Conservation (phyloP, 1,140 invertebrate genomes). For the Achatina immaculata region DNA sequence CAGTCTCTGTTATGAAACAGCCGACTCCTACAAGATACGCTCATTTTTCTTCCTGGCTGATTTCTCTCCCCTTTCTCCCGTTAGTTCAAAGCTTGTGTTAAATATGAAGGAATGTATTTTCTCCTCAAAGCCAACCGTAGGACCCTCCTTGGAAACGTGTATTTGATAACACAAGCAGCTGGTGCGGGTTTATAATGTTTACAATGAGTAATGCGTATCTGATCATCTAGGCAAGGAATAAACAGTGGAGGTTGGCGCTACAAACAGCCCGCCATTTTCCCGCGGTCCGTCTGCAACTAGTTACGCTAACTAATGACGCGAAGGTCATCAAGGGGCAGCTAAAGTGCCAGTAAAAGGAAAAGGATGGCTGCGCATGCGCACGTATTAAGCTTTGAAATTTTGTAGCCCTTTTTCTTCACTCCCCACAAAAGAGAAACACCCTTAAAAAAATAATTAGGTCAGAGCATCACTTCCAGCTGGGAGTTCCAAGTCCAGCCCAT, state of each 20-base stretch:
- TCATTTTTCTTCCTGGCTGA: neutral
- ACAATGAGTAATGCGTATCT: constrained; percentile 19
- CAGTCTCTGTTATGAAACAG: neutral
- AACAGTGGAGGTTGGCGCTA: neutral
- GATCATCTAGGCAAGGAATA: neutral
- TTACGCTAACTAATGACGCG: constrained; percentile 29
- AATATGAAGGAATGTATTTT: neutral
- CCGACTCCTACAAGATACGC: no score
- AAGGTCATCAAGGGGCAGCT: constrained; percentile 8
- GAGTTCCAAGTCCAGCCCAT: no score
- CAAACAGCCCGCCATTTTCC: constrained; percentile 29
- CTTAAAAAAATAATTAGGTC: no score
- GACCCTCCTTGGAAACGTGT: neutral
- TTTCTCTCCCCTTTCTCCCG: no score
- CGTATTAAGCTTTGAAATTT: neutral
- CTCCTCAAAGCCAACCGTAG: neutral
- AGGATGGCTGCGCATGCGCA: neutral
- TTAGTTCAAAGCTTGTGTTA: neutral
- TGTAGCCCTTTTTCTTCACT: no score
- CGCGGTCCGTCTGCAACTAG: neutral
- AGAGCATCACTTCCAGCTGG: no score
- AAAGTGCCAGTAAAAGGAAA: neutral
- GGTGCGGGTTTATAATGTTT: constrained; percentile 29
- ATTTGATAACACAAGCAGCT: constrained; percentile 22
- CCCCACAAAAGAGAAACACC: no score